Evolutionary conservation across 1,140 invertebrate species (phyloP), one percentile per base, ranked within the genome.

Genomic region (Ectropis grisescens): DNA sequence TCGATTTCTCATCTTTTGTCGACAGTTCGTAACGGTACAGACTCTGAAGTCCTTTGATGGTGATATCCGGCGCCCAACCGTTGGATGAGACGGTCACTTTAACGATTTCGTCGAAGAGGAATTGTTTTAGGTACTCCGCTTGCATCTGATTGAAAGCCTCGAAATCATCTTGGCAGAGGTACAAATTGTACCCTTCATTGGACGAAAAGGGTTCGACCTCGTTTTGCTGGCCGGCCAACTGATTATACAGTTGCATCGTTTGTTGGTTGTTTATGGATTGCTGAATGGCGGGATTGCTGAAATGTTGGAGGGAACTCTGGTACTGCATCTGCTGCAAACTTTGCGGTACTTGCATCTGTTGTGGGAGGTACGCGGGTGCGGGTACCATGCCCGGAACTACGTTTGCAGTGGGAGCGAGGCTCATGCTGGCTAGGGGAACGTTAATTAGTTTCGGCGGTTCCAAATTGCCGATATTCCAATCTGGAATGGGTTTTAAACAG

Each of bases 91-190:
- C 46, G 1, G 60, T 56, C 2, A 50, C 59, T 2, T 57, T 33
- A 12, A 71, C 30, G 13, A 78, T 58, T 41, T 67, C 28, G 1
- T 54, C 19, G 0, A 81, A 45, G 1, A 81, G 13, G 26, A 60
- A 78, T 1, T 62, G 30, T 24, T 68, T 75, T 4, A 81, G 19
- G 2, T 31, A 13, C 1, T 53, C 40, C 0, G 52, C 58, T 37
- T 81, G 54, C 1, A 11, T 13, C 0, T 52, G 41, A 5, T 48
- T 33, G 35, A 76, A 62, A 12, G 44, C 35, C 27, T 60, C 51
- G 41, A 78, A 74, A 45, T 75, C 50, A 13, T 71, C 67, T 33
- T 69, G 72, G 47, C 75, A 80, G 29, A 80, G 35, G 33, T 61
- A 80, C 13, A 80, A 44, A 22, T 38, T 58, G 38, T 54, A 6